Base-by-base conservation (phyloP, 1,140 invertebrate species). In the Bursaphelenchus mucronatus region DNA sequence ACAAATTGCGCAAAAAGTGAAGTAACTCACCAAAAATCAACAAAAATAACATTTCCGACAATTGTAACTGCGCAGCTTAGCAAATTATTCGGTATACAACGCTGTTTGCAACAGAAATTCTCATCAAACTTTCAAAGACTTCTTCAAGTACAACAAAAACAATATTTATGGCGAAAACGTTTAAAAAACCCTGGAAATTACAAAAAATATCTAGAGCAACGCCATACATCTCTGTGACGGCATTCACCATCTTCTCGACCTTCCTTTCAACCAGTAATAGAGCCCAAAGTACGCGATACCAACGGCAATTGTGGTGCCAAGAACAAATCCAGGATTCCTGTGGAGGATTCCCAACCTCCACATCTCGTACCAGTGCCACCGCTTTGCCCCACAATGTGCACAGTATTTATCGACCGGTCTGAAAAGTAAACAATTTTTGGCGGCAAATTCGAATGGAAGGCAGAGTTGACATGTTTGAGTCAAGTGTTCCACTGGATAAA, bases 261-360 rank as follows among this genome's bases (percentile, higher is more conserved):
- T 59, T 50, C 40, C 11, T 17, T 50, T 45, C 11, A 59, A 13
- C 57, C 57, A 59, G 11, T n/a, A n/a, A 50, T 59, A 59, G n/a
- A 59, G 11, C 11, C 11, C 13, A 11, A 50, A 45, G 3, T 43
- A 59, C 2, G 57, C 57, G 40, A 13, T 7, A 11, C n/a, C 13
- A 59, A 39, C 57, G 4, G 47, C 57, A 3, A 43, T 39, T n/a
- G 40, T 39, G 10, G 21, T 59, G 21, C 41, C 13, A 13, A 59
- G 10, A 50, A 43, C 40, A 39, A 41, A 59, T 13, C 44, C 57
- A 7, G 57, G 40, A n/a, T 39, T 44, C 15, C 57, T 39, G 41
- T 59, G 57, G 13, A 59, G 41, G 10, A 46, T 45, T 50, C 57
- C 57, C 40, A 44, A 7, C 10, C 57, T 13, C 57, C 57, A 59